These are phyloP conservation scores for Chaetodon trifascialis DNA, from an alignment of 2,113 vertebrate genomes.

Conservation along the genomic window DNA sequence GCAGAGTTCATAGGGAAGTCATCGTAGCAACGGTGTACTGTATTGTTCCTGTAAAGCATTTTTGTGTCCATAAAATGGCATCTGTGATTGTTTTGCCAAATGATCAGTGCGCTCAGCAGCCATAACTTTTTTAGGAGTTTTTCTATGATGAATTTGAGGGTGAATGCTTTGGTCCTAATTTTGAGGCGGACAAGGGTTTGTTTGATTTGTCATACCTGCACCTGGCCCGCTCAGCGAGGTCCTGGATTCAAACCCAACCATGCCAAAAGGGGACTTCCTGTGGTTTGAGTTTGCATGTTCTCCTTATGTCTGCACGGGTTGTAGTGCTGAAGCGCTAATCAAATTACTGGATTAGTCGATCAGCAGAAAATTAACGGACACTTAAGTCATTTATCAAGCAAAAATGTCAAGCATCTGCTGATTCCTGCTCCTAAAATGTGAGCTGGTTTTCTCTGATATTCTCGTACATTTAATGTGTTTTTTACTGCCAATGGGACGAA, in stretches of 20 bases:
- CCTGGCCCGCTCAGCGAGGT: background rate
- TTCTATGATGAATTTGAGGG: background rate
- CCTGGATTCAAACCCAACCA: background rate
- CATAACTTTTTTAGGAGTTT: background rate
- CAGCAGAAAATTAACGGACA: background rate
- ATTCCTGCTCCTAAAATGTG: background rate
- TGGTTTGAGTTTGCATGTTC: background rate
- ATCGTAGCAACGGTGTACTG: background rate
- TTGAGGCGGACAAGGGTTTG: background rate
- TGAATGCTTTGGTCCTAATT: background rate
- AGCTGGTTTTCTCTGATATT: background rate
- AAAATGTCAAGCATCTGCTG: background rate
- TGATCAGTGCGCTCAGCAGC: background rate
- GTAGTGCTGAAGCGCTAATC: too few relatives aligned
- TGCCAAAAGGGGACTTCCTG: too few relatives aligned
- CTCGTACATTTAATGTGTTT: background rate
- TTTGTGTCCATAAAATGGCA: background rate
- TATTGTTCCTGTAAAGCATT: background rate
- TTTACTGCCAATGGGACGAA: background rate
- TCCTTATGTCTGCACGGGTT: background rate
- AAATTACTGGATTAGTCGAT: background rate
- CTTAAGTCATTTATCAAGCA: background rate
- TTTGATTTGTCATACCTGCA: conserved; percentile 4
- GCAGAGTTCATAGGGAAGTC: conserved; percentile 8
- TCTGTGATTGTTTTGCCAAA: background rate